Base-by-base conservation (phyloP, 2,797 vertebrate genomes). In the Denticeps clupeoides region DNA sequence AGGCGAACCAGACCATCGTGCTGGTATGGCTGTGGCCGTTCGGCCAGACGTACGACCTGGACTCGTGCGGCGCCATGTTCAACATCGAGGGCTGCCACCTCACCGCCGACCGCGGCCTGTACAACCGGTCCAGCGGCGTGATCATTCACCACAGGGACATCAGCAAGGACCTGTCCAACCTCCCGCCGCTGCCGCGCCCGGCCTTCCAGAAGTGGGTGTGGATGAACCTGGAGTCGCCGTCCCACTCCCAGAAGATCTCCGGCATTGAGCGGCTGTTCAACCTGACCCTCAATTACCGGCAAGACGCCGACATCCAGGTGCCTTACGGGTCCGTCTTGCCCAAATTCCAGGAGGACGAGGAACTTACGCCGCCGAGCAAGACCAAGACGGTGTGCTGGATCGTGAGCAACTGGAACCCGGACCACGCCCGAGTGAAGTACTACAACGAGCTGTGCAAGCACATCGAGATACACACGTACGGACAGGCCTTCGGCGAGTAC, bases 21-120 rank as follows among this genome's bases (percentile, higher is more conserved):
- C 67, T 88, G 55, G 84, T 88, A 52, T 88, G 86, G 86, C 75
- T 87, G 38, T 87, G 86, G 86, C 86, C 86, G 0, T 88, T 88
- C 60, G 85, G 85, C 9, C 84, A 88, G 55, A 84, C 79, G 2
- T 87, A 86, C 0, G 82, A 87, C 44, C 70, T 88, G 7, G 79
- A 79, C 4, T 82, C 82, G 25, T 88, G 86, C 57, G 77, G 82
- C 55, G 62, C 77, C 0, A 75, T 80, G 72, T 87, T 86, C 68
- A 82, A 83, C 35, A 86, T 88, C 44, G 80, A 82, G 0, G 82
- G 84, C 31, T 88, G 85, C 64, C 82, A 82, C 56, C 78, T 88
- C 56, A 88, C 86, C 4, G 83, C 77, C n/a, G 84, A 88, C 62
- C 79, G 82, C 9, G 73, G 74, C 1, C 67, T 86, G 22, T 87